phyloP scores from a whole-genome alignment of 1,140 invertebrate genomes.

The Aethina tumida region DNA sequence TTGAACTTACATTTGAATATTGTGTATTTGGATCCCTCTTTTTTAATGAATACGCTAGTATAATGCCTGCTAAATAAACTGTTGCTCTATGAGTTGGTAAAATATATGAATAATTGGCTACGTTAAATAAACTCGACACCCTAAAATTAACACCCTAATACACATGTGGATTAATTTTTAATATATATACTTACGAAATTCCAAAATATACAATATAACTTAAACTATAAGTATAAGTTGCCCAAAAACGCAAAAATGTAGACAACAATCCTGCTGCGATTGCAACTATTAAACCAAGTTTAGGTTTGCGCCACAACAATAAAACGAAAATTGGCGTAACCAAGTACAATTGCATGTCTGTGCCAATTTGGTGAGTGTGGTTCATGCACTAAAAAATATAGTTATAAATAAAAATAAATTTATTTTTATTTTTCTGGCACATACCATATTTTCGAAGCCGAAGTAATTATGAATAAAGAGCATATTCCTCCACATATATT shows the following conservation, averaged over 20 bases:
- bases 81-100: constrained; percentile 57
- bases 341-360: constrained; percentile 74
- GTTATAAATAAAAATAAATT: constrained; percentile 9
- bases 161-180: constrained; percentile 5
- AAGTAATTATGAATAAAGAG: constrained; percentile 50
- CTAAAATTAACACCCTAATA: constrained; percentile 16
- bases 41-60: constrained; percentile 44
- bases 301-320: constrained; percentile 46
- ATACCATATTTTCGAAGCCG: constrained; percentile 50
- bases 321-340: constrained; percentile 60
- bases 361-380: constrained; percentile 66
- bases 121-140: constrained; percentile 53
- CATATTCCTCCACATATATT: constrained; percentile 49
- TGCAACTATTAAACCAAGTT: constrained; percentile 36
- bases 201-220: constrained; percentile 57
- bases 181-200: constrained; percentile 46
- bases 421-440: constrained; percentile 12
- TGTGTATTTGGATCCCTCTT: constrained; percentile 1
- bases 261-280: constrained; percentile 46
- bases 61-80: constrained; percentile 58
- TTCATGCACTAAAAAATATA: constrained; percentile 50
- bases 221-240: constrained; percentile 45
- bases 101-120: constrained; percentile 57
- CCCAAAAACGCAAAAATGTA: constrained; percentile 48
- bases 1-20: background rate